phyloP scores from a whole-genome alignment of 2,888 invertebrate species.

The Aradus depressus region DNA sequence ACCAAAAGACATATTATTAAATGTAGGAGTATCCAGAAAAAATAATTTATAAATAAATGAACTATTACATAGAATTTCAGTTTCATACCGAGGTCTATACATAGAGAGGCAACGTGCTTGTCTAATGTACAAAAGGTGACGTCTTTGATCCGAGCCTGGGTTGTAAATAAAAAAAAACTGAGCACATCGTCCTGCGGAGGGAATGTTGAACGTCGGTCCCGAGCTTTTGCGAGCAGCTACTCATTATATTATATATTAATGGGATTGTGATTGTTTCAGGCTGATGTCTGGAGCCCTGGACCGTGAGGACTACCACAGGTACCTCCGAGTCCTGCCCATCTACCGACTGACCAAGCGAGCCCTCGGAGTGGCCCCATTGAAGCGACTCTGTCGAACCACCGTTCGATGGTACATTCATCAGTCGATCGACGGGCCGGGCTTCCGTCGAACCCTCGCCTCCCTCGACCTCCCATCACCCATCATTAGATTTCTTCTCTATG shows the following conservation, averaged over 20 bases:
- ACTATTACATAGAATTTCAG: too few relatives aligned
- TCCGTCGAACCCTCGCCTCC: neutral
- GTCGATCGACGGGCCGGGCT: neutral
- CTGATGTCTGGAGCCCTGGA: neutral
- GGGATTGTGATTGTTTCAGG: neutral
- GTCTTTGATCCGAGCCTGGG: neutral
- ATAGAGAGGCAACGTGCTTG: too few relatives aligned
- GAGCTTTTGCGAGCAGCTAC: neutral
- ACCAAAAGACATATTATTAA: too few relatives aligned
- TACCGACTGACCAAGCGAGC: neutral
- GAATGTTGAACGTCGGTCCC: neutral
- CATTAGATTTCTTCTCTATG: conserved; percentile 7
- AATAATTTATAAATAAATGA: too few relatives aligned
- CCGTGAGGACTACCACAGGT: neutral
- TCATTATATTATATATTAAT: neutral
- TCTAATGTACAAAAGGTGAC: too few relatives aligned
- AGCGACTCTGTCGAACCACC: conserved; percentile 1
- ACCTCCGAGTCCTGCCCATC: conserved; percentile 4
- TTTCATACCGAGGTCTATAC: too few relatives aligned
- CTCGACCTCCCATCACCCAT: conserved; percentile 4
- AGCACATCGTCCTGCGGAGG: too few relatives aligned
- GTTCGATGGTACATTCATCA: neutral
- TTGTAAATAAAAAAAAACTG: neutral
- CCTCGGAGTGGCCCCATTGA: neutral
- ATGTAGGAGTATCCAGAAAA: too few relatives aligned